Conservation (phyloP, 2,888 invertebrate genomes). For the Machimus rusticus region DNA sequence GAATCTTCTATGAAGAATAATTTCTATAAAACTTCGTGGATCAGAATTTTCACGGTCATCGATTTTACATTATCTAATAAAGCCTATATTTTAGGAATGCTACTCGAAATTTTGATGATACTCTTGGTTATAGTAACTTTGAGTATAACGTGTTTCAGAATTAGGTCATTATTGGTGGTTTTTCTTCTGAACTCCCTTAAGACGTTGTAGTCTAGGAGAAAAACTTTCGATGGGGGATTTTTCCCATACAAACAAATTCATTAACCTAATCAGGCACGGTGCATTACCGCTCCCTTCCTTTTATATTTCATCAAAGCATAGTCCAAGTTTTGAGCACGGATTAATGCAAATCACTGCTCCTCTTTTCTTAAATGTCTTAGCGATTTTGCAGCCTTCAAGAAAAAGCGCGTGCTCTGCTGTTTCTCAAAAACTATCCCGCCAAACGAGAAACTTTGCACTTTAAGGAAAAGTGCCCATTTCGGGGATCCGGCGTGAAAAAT, state of each 20-base stretch:
- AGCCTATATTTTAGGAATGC: too few relatives aligned
- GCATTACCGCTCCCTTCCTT: not conserved
- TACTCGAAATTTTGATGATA: too few relatives aligned
- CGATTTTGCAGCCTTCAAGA: not conserved
- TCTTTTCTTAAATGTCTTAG: not conserved
- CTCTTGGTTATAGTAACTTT: too few relatives aligned
- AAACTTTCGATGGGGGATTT: not conserved
- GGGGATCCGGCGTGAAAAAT: not conserved
- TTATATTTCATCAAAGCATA: not conserved
- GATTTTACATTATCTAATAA: too few relatives aligned
- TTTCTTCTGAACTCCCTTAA: too few relatives aligned
- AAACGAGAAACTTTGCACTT: not conserved
- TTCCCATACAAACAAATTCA: not conserved
- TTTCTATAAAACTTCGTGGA: too few relatives aligned
- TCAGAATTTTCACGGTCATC: too few relatives aligned
- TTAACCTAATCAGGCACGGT: not conserved
- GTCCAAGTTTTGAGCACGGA: not conserved
- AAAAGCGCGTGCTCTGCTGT: not conserved
- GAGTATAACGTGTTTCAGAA: too few relatives aligned
- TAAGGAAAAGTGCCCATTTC: not conserved
- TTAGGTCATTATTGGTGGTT: too few relatives aligned
- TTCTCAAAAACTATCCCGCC: not conserved
- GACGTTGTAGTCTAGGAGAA: not conserved
- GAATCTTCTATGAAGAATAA: too few relatives aligned
- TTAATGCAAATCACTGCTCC: not conserved